Evolutionary conservation across 2,797 vertebrate genomes (phyloP).

Genomic region (Salarias fasciatus): DNA sequence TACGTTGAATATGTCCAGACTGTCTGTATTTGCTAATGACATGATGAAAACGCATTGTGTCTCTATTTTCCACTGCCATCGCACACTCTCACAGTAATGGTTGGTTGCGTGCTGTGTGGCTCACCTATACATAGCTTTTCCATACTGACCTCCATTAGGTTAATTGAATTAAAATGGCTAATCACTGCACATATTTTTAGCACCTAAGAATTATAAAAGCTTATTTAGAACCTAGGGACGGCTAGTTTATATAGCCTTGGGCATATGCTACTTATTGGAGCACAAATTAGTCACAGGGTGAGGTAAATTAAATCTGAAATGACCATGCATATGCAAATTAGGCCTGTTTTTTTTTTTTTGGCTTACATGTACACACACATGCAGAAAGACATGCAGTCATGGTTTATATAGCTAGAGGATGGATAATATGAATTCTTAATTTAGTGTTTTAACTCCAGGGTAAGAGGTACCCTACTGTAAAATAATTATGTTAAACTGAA

Average conservation of each 20-base stretch:
- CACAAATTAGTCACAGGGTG: constrained; percentile 74
- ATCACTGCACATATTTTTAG: constrained; percentile 56
- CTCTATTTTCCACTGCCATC: neutral
- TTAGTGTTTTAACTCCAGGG: constrained; percentile 55
- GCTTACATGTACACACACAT: constrained; percentile 49
- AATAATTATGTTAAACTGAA: constrained; percentile 55
- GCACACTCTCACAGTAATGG: constrained; percentile 16
- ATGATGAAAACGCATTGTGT: too few relatives aligned
- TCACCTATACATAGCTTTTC: constrained; percentile 36
- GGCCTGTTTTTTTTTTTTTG: constrained; percentile 50
- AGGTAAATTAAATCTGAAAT: constrained; percentile 77
- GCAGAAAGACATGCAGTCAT: constrained; percentile 30
- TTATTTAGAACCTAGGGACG: constrained; percentile 61
- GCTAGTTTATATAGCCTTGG: constrained; percentile 56
- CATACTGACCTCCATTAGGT: constrained; percentile 46
- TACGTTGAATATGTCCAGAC: too few relatives aligned
- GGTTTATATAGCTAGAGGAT: constrained; percentile 62
- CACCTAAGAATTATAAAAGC: constrained; percentile 48
- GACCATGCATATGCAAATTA: constrained; percentile 79
- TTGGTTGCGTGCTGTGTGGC: constrained; percentile 22
- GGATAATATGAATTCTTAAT: constrained; percentile 69
- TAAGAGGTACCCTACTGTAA: constrained; percentile 45
- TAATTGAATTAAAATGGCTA: constrained; percentile 65
- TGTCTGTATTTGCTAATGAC: too few relatives aligned
- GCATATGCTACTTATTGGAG: constrained; percentile 75